Evolutionary conservation across 1,140 invertebrate species (phyloP), one percentile per base, ranked within the genome.

Genomic region (Heliothis subflexa): DNA sequence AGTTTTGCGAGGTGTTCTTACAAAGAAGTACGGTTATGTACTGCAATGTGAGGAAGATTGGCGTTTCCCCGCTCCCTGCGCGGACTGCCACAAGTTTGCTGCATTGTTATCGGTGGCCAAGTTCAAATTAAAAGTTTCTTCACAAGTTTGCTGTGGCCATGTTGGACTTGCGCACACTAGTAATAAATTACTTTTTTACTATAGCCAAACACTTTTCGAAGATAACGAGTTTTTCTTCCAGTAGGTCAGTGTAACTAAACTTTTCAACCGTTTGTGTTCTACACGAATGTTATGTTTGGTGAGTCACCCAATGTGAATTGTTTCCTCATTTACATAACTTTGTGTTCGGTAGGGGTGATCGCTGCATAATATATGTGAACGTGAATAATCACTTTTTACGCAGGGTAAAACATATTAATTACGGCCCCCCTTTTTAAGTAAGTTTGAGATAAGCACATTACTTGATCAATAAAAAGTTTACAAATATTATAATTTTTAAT

Each of bases 1-100:
- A 95, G 88, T 94, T 94, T 95, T 94, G 88, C 88, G 89, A 92
- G 88, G 89, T 93, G 89, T 89, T 90, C 89, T 93, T 94, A 93
- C 92, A 91, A 91, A 94, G 93, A 93, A 95, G 92, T 95, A 92
- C 91, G 88, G 84, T 84, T 88, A 89, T 90, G 88, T 91, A 94
- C 91, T 93, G 91, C 91, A 91, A 91, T 85, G 87, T 91, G 85
- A 89, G 88, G 86, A 91, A 93, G 91, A 93, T 91, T 91, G 91
- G 86, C 87, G 87, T 81, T 88, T 79, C 79, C 83, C 86, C 85
- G 79, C 83, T 81, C 88, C 84, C 88, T 83, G 85, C 86, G 82
- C 87, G 78, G 81, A 78, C 85, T 81, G 85, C 82, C 86, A 81
- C 87, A 94, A 95, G 89, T 94, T 93, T 86, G 85, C 88, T 91